These are phyloP conservation scores for Tipula helvola DNA, from an alignment of 2,888 invertebrate genomes.

Conservation along the genomic window DNA sequence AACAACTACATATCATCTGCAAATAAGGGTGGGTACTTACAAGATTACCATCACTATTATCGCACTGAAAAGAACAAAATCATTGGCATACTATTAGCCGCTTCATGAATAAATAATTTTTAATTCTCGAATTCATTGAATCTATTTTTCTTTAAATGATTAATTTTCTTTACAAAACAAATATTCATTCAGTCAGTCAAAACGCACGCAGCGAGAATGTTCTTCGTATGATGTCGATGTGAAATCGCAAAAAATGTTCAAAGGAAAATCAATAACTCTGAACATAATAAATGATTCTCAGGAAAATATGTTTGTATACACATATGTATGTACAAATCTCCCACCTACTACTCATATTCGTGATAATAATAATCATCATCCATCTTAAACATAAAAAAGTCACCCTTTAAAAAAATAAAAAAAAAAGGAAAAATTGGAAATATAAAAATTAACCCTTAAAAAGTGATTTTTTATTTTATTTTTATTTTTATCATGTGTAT, in stretches of 20 bases:
- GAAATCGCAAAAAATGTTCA: not conserved
- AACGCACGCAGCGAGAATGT: not conserved
- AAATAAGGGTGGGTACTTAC: too few relatives aligned
- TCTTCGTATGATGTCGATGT: not conserved
- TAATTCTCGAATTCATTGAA: not conserved
- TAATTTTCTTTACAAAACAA: not conserved
- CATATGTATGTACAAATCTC: not conserved
- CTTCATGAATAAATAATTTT: not conserved
- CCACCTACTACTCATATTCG: not conserved
- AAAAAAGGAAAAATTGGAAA: not conserved
- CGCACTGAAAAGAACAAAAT: too few relatives aligned
- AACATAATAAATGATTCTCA: not conserved
- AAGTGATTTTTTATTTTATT: not conserved
- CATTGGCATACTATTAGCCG: too few relatives aligned
- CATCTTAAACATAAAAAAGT: not conserved
- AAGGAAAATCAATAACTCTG: not conserved
- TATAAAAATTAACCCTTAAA: constrained; percentile 4
- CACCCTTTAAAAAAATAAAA: not conserved
- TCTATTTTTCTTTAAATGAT: not conserved
- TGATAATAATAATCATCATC: not conserved
- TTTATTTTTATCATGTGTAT: not conserved
- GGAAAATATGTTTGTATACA: not conserved
- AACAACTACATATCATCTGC: too few relatives aligned
- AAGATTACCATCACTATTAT: too few relatives aligned
- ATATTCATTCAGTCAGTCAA: not conserved